Conservation (phyloP, 1,140 invertebrate genomes). For the Diabrotica undecimpunctata region DNA sequence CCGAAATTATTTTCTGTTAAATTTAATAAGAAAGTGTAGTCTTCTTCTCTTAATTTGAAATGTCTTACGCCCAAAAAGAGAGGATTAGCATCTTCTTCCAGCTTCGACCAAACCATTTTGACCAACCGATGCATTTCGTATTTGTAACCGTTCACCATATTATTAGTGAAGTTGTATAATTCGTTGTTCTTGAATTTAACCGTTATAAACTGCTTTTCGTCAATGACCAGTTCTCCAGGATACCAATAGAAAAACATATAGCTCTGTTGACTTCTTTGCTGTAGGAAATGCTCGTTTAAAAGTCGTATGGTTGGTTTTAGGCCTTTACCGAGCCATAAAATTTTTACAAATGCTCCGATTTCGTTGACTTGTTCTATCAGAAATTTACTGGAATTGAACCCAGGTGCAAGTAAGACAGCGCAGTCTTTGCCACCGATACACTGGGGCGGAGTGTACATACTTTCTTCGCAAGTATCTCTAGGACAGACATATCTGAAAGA, state of each 20-base stretch:
- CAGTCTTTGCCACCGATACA: slow-evolving; percentile 51
- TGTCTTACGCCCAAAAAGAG: slow-evolving; percentile 56
- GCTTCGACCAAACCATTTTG: slow-evolving; percentile 62
- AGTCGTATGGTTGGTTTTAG: slow-evolving; percentile 39
- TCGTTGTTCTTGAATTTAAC: slow-evolving; percentile 58
- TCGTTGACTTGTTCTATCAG: slow-evolving; percentile 55
- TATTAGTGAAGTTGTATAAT: slow-evolving; percentile 35
- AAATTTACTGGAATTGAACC: slow-evolving; percentile 52
- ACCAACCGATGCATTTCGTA: slow-evolving; percentile 64
- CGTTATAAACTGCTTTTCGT: slow-evolving; percentile 49
- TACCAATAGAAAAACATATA: slow-evolving; percentile 65
- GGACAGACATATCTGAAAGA: slow-evolving; percentile 53
- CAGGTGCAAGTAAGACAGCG: slow-evolving; percentile 57
- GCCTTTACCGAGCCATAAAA: slow-evolving; percentile 62
- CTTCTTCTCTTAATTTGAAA: slow-evolving; percentile 53
- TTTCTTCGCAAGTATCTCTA: slow-evolving; percentile 52
- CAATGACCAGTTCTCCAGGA: slow-evolving; percentile 61
- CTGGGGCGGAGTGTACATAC: slow-evolving; percentile 56
- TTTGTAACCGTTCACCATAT: slow-evolving; percentile 49
- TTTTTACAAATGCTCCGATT: slow-evolving; percentile 55
- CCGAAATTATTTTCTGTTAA: slow-evolving; percentile 36
- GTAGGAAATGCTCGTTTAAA: slow-evolving; percentile 28
- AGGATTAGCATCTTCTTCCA: slow-evolving; percentile 52
- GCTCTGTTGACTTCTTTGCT: slow-evolving; percentile 41
- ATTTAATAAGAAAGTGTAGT: slow-evolving; percentile 55